A percentile compares a stretch with the other conserved stretches of the same genome.
Conservation (phyloP, 1,140 invertebrate species). For the Archegozetes longisetosus region DNA sequence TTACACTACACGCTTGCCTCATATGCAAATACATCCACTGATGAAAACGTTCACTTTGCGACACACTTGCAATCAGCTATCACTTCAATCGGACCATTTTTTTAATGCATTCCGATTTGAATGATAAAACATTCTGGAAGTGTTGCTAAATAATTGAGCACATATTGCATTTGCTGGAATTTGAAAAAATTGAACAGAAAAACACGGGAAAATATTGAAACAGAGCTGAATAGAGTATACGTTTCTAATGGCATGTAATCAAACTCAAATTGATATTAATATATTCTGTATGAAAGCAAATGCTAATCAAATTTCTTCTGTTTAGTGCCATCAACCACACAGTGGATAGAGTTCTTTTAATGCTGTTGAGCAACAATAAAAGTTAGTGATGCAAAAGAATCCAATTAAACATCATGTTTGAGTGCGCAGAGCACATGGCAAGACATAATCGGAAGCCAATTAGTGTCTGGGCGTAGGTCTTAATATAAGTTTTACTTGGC, state of each 20-base stretch:
- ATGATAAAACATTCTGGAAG: not conserved
- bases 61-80: not conserved
- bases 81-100: not conserved
- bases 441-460: not conserved
- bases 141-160: not conserved
- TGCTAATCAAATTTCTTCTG: too few species aligned
- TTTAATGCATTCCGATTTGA: not conserved
- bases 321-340: too few species aligned
- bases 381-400: not conserved
- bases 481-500: not conserved
- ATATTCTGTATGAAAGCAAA: too few species aligned
- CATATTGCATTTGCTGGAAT: too few species aligned
- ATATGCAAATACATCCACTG: not conserved
- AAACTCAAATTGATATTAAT: too few species aligned
- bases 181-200: too few species aligned
- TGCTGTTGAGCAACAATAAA: not conserved
- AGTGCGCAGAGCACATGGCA: not conserved
- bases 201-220: too few species aligned
- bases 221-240: too few species aligned
- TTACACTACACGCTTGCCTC: not conserved
- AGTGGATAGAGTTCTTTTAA: not conserved
- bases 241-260: too few species aligned
- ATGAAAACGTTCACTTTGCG: not conserved
- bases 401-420: not conserved
- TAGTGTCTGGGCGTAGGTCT: not conserved